Evolutionary conservation across 2,888 invertebrate species (phyloP).

Genomic region (Drosophila neoperkinsi): DNA sequence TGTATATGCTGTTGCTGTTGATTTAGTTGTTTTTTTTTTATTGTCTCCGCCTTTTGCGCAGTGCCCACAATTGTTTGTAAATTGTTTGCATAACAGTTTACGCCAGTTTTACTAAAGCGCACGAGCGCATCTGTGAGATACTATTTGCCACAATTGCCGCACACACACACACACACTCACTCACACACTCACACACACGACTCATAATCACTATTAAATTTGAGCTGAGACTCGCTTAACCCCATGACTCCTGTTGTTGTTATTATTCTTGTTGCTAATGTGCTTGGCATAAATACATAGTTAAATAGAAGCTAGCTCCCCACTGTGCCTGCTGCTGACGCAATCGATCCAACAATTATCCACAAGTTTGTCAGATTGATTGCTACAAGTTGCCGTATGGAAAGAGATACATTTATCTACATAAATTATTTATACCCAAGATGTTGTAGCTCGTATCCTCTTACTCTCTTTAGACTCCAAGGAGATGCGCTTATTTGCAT

Average conservation of each 20-base stretch:
- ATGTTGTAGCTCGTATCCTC: background rate
- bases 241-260: conserved; percentile 5
- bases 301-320: background rate
- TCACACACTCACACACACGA: conserved; percentile 11
- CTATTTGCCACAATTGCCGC: conserved; percentile 28
- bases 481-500: background rate
- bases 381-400: background rate
- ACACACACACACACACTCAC: conserved; percentile 12
- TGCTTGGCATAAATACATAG: conserved; percentile 10
- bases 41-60: background rate
- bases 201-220: conserved; percentile 26
- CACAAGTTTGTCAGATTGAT: background rate
- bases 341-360: conserved; percentile 21
- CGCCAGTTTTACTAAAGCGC: conserved; percentile 52
- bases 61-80: conserved; percentile 54
- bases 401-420: background rate
- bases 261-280: conserved; percentile 13
- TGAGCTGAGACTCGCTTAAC: conserved; percentile 12
- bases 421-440: background rate
- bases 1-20: conserved; percentile 22
- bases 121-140: conserved; percentile 48
- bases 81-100: conserved; percentile 80
- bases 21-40: background rate
- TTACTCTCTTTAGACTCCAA: no score
- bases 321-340: conserved; percentile 26